Conservation (phyloP, 92 coral and sea anemone genomes). For the Porites evermanni region DNA sequence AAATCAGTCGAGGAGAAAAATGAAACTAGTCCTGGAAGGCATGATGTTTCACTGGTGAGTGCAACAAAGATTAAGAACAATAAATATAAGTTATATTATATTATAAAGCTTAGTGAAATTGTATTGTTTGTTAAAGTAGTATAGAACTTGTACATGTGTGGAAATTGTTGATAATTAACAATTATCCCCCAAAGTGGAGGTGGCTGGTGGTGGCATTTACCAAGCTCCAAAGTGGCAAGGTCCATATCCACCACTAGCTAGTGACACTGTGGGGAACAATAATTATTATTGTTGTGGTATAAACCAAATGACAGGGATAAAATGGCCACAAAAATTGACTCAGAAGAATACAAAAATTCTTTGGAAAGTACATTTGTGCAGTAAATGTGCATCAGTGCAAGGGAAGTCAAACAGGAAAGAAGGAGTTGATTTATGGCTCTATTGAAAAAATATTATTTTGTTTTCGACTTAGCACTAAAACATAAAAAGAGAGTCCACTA, state of each 20-base stretch:
- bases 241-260: conserved; percentile 22
- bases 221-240: conserved; percentile 4
- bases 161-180: neutral
- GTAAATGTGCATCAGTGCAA: neutral
- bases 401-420: conserved; percentile 6
- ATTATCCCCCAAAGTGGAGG: neutral
- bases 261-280: conserved; percentile 7
- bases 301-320: neutral
- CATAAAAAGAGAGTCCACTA: too few species aligned
- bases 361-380: conserved; percentile 3
- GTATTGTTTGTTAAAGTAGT: too few species aligned
- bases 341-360: conserved; percentile 10
- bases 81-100: too few species aligned
- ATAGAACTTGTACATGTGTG: too few species aligned
- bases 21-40: too few species aligned
- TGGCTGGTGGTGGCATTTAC: conserved; percentile 28
- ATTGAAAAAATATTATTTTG: too few species aligned
- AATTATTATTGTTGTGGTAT: conserved; percentile 8
- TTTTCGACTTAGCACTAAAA: too few species aligned
- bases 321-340: conserved; percentile 1
- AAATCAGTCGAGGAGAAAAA: too few species aligned
- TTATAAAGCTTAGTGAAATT: too few species aligned
- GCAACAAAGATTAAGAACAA: too few species aligned
- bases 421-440: too few species aligned
- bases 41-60: too few species aligned